phyloP scores from a whole-genome alignment of 2,888 invertebrate species.

The Apamea monoglypha region DNA sequence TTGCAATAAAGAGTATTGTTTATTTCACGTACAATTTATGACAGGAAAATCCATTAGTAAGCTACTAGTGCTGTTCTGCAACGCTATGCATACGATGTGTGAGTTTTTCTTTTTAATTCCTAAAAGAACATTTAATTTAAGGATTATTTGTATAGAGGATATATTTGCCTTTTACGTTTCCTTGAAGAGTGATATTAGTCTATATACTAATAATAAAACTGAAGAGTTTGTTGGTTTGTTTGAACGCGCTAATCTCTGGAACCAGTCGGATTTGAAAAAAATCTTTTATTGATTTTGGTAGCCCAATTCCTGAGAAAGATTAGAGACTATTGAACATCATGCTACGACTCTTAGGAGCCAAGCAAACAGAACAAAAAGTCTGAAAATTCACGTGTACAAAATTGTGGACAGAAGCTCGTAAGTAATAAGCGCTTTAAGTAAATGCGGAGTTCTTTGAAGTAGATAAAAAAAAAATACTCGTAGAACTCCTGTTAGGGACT shows the following conservation, averaged over 20 bases:
- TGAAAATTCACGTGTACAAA: not conserved
- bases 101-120: not conserved
- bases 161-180: not conserved
- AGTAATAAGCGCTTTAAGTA: no score
- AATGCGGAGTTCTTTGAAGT: no score
- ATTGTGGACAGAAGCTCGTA: not conserved
- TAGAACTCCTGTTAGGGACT: no score
- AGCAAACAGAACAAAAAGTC: not conserved
- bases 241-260: no score
- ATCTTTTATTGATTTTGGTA: not conserved
- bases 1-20: constrained; percentile 53
- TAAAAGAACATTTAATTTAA: not conserved
- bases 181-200: no score
- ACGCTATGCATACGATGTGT: not conserved
- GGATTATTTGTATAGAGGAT: not conserved
- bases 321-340: not conserved
- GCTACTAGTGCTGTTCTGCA: constrained; percentile 24
- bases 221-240: not conserved
- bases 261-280: no score
- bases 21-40: constrained; percentile 50
- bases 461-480: no score
- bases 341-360: not conserved
- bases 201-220: not conserved
- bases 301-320: not conserved
- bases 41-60: constrained; percentile 44